A percentile compares a stretch with the other conserved stretches of the same genome.
These are phyloP conservation scores for Caenorhabditis auriculariae DNA, from an alignment of 2,888 invertebrate genomes.

Conservation along the genomic window DNA sequence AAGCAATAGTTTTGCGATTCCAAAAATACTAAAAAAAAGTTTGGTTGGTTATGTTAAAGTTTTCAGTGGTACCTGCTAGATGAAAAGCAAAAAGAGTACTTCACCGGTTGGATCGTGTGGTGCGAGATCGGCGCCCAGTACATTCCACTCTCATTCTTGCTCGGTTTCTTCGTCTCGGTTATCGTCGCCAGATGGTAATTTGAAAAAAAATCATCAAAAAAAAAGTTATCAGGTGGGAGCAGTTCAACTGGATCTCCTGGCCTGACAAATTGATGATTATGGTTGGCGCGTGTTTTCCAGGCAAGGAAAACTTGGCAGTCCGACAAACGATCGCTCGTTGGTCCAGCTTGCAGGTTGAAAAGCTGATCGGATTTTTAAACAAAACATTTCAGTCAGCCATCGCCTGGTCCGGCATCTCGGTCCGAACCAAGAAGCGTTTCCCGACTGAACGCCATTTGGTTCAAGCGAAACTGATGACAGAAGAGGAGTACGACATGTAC, in stretches of 20 bases:
- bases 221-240: conserved; percentile 54
- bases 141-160: conserved; percentile 62
- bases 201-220: neutral
- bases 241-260: conserved; percentile 63
- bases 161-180: conserved; percentile 63
- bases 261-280: conserved; percentile 63
- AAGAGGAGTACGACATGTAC: conserved; percentile 65
- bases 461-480: conserved; percentile 66
- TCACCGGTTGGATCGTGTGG: conserved; percentile 63
- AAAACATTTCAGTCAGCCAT: conserved; percentile 54
- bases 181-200: conserved; percentile 56
- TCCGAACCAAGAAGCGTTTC: conserved; percentile 65
- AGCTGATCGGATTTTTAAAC: neutral
- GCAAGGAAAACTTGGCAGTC: conserved; percentile 50
- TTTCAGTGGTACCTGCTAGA: conserved; percentile 61
- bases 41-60: neutral
- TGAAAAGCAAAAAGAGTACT: conserved; percentile 62
- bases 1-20: neutral
- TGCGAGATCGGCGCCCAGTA: conserved; percentile 60
- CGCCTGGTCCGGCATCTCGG: conserved; percentile 61
- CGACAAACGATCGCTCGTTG: conserved; percentile 59
- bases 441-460: conserved; percentile 67
- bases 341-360: conserved; percentile 55
- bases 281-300: conserved; percentile 56
- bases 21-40: neutral